These are phyloP conservation scores for Neodon shergylaensis DNA, from an alignment of 2,113 vertebrate species.

Conservation along the genomic window DNA sequence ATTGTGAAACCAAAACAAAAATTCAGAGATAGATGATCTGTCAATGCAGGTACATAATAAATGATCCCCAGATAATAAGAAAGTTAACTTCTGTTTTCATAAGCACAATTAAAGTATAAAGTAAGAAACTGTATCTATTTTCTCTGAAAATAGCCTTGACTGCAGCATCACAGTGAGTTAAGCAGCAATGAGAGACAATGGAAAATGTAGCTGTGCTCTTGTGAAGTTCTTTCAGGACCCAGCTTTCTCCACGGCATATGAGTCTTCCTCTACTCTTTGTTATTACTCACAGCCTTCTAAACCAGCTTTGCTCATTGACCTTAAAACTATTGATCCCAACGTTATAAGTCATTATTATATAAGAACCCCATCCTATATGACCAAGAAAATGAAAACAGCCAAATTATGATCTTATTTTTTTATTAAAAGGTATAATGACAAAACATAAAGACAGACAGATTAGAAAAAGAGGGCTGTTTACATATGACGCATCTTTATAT, in stretches of 20 bases:
- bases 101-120: neutral
- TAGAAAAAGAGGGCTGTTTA: constrained; percentile 4
- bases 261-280: neutral
- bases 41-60: neutral
- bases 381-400: constrained; percentile 31
- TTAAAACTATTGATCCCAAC: constrained; percentile 39
- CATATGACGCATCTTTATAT: constrained; percentile 2
- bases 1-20: neutral
- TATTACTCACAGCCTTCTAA: neutral
- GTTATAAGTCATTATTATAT: constrained; percentile 1
- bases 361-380: neutral
- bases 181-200: neutral
- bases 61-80: neutral
- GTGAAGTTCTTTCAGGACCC: neutral
- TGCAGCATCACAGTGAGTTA: fast-evolving
- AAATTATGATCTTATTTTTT: constrained; percentile 39
- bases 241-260: neutral
- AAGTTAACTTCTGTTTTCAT: neutral
- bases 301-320: neutral
- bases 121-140: neutral
- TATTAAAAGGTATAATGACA: constrained; percentile 27
- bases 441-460: neutral
- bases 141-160: neutral
- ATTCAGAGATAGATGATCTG: neutral
- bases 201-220: neutral